A percentile compares a stretch with the other conserved stretches of the same genome.
Evolutionary conservation across 2,888 invertebrate species (phyloP).

Genomic region (Xanthostigma xanthostigma): DNA sequence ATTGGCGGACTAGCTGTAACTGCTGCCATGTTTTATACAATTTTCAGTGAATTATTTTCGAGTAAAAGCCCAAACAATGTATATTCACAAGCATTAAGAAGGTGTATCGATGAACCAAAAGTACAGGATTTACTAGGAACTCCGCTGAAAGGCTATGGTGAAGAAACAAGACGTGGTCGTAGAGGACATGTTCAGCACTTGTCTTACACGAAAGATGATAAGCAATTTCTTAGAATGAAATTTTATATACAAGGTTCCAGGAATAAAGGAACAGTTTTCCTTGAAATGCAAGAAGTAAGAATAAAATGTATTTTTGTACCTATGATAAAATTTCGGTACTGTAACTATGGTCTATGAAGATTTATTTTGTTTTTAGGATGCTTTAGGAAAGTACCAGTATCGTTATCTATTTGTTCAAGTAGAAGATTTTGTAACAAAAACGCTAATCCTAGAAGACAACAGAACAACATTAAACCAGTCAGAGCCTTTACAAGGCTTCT

Average conservation of each 20-base stretch:
- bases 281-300: conserved; percentile 71
- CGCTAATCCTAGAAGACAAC: conserved; percentile 69
- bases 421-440: conserved; percentile 58
- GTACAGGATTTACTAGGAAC: conserved; percentile 74
- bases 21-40: conserved; percentile 65
- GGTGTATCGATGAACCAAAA: conserved; percentile 57
- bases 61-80: conserved; percentile 74
- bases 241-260: conserved; percentile 78
- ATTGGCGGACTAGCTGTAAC: conserved; percentile 68
- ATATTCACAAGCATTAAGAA: conserved; percentile 62
- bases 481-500: conserved; percentile 5
- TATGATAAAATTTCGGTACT: background rate
- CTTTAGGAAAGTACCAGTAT: conserved; percentile 61
- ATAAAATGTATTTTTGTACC: conserved; percentile 1
- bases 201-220: conserved; percentile 58
- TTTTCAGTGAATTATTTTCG: conserved; percentile 78
- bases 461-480: conserved; percentile 22
- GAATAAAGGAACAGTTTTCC: conserved; percentile 67
- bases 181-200: conserved; percentile 72
- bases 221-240: conserved; percentile 71
- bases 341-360: background rate
- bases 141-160: conserved; percentile 80
- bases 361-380: conserved; percentile 42
- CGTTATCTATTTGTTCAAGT: conserved; percentile 72
- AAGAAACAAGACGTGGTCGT: conserved; percentile 68